Base-by-base conservation (phyloP, 2,888 invertebrate genomes). In the Andricus quercusramuli region DNA sequence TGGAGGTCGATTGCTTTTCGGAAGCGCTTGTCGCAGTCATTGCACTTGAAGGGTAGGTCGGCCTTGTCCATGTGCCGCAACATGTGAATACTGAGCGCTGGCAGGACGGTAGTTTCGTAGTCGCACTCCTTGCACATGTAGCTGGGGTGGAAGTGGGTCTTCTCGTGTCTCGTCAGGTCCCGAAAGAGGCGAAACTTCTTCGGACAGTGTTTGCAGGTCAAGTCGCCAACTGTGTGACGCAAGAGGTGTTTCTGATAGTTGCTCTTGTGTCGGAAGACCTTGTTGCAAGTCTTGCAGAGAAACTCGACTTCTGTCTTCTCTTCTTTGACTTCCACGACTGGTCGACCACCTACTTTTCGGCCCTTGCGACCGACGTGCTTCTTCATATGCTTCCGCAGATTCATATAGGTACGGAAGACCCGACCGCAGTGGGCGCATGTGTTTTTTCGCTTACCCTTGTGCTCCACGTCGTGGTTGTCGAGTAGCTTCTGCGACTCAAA, bases 81-180 rank as follows among this genome's bases (percentile, higher is more conserved):
- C 90, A 91, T 90, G 84, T 93, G 92, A 29, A 91, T 90, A 78
- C 88, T 91, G 3, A 93, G 83, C 0, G 91, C 91, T 0, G 91
- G 90, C 0, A 90, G 79, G 0, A 91, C 90, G 0, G 92, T 92
- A 0, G 92, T 92, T 82, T 93, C 92, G 84, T 92, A 93, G 79
- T 92, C 92, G 85, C 92, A 93, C 81, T 91, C 90, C 59, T 91
- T 91, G 88, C 92, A 93, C 87, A 87, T 84, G 85, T 90, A 92
- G 65, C 91, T 92, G 9, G 91, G 92, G 11, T 88, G 86, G 77
- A 92, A 92, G 77, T 92, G 92, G 0, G 92, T 92, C 80, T 92
- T 92, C 79, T 92, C 92, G 85, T 93, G 92, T 65, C 92, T 87
- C 22, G 90, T 91, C 2, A 93, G 83, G 76, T 93, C 92, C 1